These are phyloP conservation scores for Peromyscus polionotus DNA, from an alignment of 2,113 vertebrate genomes.

Conservation along the genomic window DNA sequence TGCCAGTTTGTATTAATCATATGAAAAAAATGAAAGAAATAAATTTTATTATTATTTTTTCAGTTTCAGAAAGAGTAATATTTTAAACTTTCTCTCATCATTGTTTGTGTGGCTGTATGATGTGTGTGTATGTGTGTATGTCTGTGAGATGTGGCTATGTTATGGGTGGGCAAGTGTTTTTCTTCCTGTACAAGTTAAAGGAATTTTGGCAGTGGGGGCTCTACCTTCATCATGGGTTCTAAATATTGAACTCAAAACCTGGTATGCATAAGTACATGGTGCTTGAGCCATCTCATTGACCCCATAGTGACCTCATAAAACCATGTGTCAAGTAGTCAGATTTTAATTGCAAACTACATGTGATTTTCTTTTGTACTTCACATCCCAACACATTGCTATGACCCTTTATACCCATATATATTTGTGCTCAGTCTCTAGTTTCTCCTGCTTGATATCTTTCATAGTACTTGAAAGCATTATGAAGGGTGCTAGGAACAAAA, in stretches of 20 bases:
- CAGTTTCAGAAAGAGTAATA: background rate
- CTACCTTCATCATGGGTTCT: background rate
- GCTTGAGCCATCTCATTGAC: too few species aligned
- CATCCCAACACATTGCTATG: background rate
- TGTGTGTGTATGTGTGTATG: background rate
- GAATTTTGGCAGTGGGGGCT: background rate
- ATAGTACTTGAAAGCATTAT: background rate
- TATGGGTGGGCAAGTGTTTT: background rate
- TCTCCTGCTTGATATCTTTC: background rate
- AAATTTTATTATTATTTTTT: background rate
- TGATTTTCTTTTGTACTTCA: background rate
- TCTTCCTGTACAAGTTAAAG: background rate
- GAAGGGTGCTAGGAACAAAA: background rate
- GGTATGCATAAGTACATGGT: background rate
- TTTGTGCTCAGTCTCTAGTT: background rate
- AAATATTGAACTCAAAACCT: background rate
- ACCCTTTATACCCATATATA: too few species aligned
- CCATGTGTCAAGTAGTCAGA: background rate
- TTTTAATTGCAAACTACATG: rapidly evolving
- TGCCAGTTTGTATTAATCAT: background rate
- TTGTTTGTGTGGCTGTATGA: background rate
- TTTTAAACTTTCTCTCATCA: background rate
- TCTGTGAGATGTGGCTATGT: background rate
- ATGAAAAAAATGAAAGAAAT: background rate
- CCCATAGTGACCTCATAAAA: background rate